Base-by-base conservation (phyloP, 2,888 invertebrate species). In the Drosophila mimica region DNA sequence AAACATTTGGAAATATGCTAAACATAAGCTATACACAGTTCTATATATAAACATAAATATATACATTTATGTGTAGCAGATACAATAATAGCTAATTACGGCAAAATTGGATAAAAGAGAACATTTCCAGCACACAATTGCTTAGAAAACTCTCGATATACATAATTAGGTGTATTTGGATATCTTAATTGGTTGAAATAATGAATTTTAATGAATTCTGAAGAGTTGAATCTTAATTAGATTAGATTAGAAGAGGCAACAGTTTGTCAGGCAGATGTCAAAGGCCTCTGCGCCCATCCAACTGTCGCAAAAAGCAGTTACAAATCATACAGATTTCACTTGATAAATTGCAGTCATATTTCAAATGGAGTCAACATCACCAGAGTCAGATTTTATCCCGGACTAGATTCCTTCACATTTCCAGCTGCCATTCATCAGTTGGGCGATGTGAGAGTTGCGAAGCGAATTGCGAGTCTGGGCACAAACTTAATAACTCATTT, bases 401-500 rank as follows among this genome's bases (percentile, higher is more conserved):
- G 54, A 7, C 48, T n/a, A 38, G 48, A 66, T 49, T 64, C 56
- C 57, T 25, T 34, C 43, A 38, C 40, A 61, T 52, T 65, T 68
- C 31, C 62, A 51, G 49, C 46, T 40, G 52, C 33, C 64, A 75
- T 74, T 79, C 51, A 67, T 70, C 76, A 69, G 70, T 38, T 54
- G 49, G 17, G 2, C 38, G 15, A 62, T 61, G 61, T 15, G 49
- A 40, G 38, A 69, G 54, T 65, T 56, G 56, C 38, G 38, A 30
- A 6, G 58, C 34, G 28, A 52, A 59, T 63, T 64, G 62, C 46
- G 48, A 70, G 70, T 66, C 59, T 25, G n/a, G 70, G 59, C 83
- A 81, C 64, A 75, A 68, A 75, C 70, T 89, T 84, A 89, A 86
- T 86, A 86, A 83, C 78, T 90, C 76, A 86, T 86, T 88, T 90